Percentiles rank a stretch among this genome's conserved stretches.
These are phyloP conservation scores for Phthorimaea operculella DNA, from an alignment of 1,140 invertebrate genomes.

Conservation along the genomic window DNA sequence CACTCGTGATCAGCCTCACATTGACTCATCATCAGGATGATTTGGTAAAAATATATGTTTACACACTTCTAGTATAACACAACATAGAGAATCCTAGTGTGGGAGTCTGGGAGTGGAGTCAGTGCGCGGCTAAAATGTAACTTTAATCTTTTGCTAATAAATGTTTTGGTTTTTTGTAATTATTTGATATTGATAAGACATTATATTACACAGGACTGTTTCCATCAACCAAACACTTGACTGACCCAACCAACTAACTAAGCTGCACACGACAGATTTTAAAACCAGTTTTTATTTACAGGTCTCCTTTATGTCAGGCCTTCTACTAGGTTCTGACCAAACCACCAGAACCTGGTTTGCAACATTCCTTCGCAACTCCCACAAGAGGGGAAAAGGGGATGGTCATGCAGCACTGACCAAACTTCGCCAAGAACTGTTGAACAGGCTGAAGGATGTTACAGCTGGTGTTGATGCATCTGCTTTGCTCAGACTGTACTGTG, in stretches of 20 bases:
- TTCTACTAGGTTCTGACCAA: constrained; percentile 91
- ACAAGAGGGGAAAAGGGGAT: constrained; percentile 86
- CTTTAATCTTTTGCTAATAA: too few relatives aligned
- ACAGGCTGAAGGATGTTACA: constrained; percentile 64
- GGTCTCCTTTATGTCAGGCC: constrained; percentile 90
- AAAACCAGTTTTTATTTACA: constrained; percentile 28
- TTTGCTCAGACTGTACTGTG: constrained; percentile 83
- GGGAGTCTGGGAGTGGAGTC: too few relatives aligned
- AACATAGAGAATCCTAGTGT: too few relatives aligned
- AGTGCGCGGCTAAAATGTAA: too few relatives aligned
- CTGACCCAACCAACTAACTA: too few relatives aligned
- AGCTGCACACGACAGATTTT: too few relatives aligned
- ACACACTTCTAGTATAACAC: background rate
- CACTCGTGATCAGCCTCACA: constrained; percentile 83
- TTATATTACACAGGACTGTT: background rate
- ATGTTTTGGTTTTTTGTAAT: too few relatives aligned
- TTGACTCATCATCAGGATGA: constrained; percentile 58
- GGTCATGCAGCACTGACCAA: constrained; percentile 76
- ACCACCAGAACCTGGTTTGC: constrained; percentile 92
- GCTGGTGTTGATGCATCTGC: constrained; percentile 58
- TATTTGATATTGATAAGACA: background rate
- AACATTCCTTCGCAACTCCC: constrained; percentile 88
- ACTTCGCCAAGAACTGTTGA: constrained; percentile 83
- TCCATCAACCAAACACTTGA: too few relatives aligned
- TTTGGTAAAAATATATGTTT: constrained; percentile 41